These are phyloP conservation scores for Lasioglossum oenotherae DNA, from an alignment of 2,888 invertebrate species.

Conservation along the genomic window DNA sequence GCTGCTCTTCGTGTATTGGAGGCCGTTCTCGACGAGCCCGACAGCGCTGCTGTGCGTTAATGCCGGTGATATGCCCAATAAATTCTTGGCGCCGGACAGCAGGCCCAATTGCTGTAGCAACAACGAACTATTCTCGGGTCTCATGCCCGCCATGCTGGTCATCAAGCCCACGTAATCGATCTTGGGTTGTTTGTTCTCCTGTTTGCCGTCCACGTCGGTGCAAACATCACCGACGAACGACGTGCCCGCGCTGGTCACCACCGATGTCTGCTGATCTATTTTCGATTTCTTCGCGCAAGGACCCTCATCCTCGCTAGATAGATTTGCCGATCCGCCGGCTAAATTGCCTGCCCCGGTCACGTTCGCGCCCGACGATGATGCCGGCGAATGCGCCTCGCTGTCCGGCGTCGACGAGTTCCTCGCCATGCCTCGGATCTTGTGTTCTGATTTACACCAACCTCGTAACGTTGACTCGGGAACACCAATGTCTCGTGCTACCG, in stretches of 20 bases:
- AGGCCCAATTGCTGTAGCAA: slow-evolving; percentile 73
- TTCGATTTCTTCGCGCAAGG: slow-evolving; percentile 73
- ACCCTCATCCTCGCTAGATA: slow-evolving; percentile 77
- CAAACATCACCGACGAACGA: slow-evolving; percentile 58
- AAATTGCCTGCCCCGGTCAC: slow-evolving; percentile 44
- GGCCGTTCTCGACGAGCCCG: slow-evolving; percentile 80
- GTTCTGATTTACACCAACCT: slow-evolving; percentile 95
- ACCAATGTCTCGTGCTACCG: slow-evolving; percentile 93
- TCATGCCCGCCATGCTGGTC: slow-evolving; percentile 73
- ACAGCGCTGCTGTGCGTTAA: slow-evolving; percentile 70
- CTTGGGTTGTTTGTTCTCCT: slow-evolving; percentile 63
- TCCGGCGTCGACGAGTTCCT: slow-evolving; percentile 86
- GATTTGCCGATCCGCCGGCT: slow-evolving; percentile 52
- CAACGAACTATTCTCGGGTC: slow-evolving; percentile 74
- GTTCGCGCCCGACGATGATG: slow-evolving; percentile 76
- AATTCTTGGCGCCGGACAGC: slow-evolving; percentile 70
- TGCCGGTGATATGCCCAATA: slow-evolving; percentile 65
- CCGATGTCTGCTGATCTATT: slow-evolving; percentile 65
- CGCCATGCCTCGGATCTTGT: slow-evolving; percentile 90
- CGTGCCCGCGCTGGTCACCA: slow-evolving; percentile 49
- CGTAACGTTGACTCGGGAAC: slow-evolving; percentile 94
- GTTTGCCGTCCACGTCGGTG: slow-evolving; percentile 42
- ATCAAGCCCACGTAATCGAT: slow-evolving; percentile 75
- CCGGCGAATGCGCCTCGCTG: slow-evolving; percentile 84
- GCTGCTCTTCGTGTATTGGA: slow-evolving; percentile 83